Percentiles rank a stretch among this genome's conserved stretches.
Evolutionary conservation across 2,888 invertebrate genomes (phyloP).

Genomic region (Apamea anceps): DNA sequence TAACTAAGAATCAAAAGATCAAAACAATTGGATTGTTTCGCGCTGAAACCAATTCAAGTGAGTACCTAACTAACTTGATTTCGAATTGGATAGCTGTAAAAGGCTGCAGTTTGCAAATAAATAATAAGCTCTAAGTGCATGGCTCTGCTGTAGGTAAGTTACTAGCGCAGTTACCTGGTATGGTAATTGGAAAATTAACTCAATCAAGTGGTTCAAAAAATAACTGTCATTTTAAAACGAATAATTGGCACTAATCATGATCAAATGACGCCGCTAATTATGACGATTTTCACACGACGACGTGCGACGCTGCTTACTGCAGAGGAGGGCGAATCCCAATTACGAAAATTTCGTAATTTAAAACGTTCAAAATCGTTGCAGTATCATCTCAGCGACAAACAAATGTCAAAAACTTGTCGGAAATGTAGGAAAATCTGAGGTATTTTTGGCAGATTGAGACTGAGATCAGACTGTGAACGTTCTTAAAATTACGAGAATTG

Average conservation of each 20-base stretch:
- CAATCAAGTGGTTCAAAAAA: conserved; percentile 56
- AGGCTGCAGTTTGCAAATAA: not conserved
- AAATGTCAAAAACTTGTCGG: too few relatives aligned
- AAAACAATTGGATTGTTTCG: not conserved
- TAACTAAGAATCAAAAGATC: not conserved
- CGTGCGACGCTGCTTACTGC: not conserved
- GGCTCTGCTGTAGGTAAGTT: conserved; percentile 6
- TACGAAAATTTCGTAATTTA: too few relatives aligned
- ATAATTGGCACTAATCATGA: conserved; percentile 50
- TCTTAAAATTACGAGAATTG: too few relatives aligned
- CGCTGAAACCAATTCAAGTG: not conserved
- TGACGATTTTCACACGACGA: not conserved
- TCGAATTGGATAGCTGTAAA: too few relatives aligned
- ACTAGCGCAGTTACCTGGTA: conserved; percentile 34
- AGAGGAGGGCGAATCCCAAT: too few relatives aligned
- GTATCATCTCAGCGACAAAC: too few relatives aligned
- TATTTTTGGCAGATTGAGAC: too few relatives aligned
- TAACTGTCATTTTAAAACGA: conserved; percentile 39
- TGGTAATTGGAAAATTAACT: conserved; percentile 58
- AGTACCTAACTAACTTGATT: too few relatives aligned
- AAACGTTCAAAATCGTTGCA: too few relatives aligned
- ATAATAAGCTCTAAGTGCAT: not conserved
- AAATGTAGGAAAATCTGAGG: too few relatives aligned
- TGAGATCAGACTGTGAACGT: too few relatives aligned
- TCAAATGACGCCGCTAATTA: conserved; percentile 38